Evolutionary conservation across 2,888 invertebrate genomes (phyloP).

Genomic region (Panopea generosa): DNA sequence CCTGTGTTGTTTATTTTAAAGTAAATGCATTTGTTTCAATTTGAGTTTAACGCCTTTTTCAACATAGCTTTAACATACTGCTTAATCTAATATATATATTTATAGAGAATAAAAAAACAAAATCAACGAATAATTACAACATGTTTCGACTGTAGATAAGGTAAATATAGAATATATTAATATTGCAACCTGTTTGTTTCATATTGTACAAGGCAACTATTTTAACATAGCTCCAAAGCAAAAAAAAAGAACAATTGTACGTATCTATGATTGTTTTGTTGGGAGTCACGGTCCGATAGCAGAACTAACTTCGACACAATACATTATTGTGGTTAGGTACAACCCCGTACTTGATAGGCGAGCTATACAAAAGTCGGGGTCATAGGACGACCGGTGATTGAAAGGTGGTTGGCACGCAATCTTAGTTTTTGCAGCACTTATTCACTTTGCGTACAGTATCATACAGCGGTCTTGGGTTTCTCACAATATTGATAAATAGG

Average conservation of each 20-base stretch:
- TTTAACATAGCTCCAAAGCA: too few relatives aligned
- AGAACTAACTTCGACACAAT: constrained; percentile 64
- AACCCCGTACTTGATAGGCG: constrained; percentile 61
- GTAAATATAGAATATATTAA: too few relatives aligned
- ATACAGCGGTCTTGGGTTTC: constrained; percentile 13
- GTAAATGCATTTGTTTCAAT: too few relatives aligned
- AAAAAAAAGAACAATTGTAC: constrained; percentile 7
- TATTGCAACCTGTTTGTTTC: too few relatives aligned
- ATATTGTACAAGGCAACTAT: too few relatives aligned
- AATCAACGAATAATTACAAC: too few relatives aligned
- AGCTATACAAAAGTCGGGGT: constrained; percentile 50
- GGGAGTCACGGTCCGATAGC: constrained; percentile 41
- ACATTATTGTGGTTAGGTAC: constrained; percentile 63
- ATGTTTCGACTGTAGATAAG: too few relatives aligned
- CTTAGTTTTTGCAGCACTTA: constrained; percentile 38
- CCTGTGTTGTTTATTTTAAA: too few relatives aligned
- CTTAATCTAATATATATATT: too few relatives aligned
- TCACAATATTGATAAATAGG: constrained; percentile 18
- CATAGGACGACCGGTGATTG: constrained; percentile 51
- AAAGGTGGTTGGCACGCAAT: constrained; percentile 55
- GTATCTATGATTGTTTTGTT: constrained; percentile 14
- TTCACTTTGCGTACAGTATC: constrained; percentile 32
- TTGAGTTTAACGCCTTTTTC: too few relatives aligned
- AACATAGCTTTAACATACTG: too few relatives aligned
- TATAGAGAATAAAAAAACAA: too few relatives aligned